Evolutionary conservation across 2,888 invertebrate genomes (phyloP), one percentile per base, ranked within the genome.

Genomic region (Notodonta dromedarius): DNA sequence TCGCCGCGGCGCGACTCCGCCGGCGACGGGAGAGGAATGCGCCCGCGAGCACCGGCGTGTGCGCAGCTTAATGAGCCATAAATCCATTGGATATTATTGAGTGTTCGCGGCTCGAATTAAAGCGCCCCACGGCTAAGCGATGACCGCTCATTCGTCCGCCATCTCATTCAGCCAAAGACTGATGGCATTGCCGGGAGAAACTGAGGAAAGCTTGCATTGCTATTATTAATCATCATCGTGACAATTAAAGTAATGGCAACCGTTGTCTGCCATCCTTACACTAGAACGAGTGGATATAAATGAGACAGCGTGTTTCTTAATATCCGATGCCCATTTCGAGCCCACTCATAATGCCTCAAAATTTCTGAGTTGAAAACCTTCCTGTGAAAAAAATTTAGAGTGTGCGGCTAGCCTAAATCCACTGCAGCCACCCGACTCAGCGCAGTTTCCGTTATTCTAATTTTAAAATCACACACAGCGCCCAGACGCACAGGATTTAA

Each of bases 121-220:
- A 80, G 76, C 76, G 61, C 65, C 67, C 59, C 61, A 67, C 63
- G 66, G 61, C 64, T 69, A 70, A 69, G 66, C 86, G 84, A 85
- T 86, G 89, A 87, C 86, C 85, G 78, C 66, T 50, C 63, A 56
- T 55, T 46, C 60, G 60, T 39, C 62, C 76, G 86, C 87, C 82
- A 84, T 89, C 83, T 80, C 91, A 90, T 91, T 93, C 91, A 90
- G 86, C 87, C 86, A 87, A 89, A 90, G 88, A 90, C 84, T 88
- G 83, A 76, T 69, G 70, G 80, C 24, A 76, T 82, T 87, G 7
- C 46, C 5, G 12, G 12, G 42, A 11, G 11, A 42, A 9, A 9
- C 42, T 42, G 9, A 42, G 35, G 42, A 42, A 12, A 42, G 42
- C 42, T 42, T 42, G 4, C 35, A 35, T 6, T 35, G 7, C 5